phyloP scores from a whole-genome alignment of 2,113 vertebrate species.

The Meleagris gallopavo region DNA sequence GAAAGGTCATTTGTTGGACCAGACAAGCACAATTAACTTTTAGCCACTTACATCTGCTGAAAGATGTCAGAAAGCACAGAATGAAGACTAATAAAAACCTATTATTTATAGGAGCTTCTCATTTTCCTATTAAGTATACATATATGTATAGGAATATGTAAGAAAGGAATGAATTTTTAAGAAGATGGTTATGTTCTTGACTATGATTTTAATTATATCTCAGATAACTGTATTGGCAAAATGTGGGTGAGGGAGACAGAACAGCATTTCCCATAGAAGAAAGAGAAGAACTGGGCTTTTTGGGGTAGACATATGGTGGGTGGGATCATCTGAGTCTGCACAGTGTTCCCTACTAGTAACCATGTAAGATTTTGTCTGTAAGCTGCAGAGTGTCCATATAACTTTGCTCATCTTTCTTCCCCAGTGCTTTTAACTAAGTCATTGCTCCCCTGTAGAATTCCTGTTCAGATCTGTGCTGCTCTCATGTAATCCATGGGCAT shows the following conservation, averaged over 20 bases:
- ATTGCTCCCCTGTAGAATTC: not conserved
- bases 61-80: constrained; percentile 7
- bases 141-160: not conserved
- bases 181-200: not conserved
- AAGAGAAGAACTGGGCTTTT: not conserved
- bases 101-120: not conserved
- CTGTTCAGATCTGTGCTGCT: not conserved
- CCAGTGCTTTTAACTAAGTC: not conserved
- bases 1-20: constrained; percentile 6
- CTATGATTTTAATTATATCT: not conserved
- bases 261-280: not conserved
- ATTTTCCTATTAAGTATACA: not conserved
- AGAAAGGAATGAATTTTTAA: not conserved
- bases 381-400: not conserved
- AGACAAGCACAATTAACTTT: constrained; percentile 16
- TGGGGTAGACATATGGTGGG: not conserved
- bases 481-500: not conserved
- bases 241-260: not conserved
- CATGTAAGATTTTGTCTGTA: not conserved
- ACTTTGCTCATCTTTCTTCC: not conserved
- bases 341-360: not conserved
- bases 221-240: not conserved
- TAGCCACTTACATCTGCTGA: constrained; percentile 7
- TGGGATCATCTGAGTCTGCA: not conserved
- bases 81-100: not conserved